Conservation (phyloP, 2,888 invertebrate species). For the Taenaris catops region DNA sequence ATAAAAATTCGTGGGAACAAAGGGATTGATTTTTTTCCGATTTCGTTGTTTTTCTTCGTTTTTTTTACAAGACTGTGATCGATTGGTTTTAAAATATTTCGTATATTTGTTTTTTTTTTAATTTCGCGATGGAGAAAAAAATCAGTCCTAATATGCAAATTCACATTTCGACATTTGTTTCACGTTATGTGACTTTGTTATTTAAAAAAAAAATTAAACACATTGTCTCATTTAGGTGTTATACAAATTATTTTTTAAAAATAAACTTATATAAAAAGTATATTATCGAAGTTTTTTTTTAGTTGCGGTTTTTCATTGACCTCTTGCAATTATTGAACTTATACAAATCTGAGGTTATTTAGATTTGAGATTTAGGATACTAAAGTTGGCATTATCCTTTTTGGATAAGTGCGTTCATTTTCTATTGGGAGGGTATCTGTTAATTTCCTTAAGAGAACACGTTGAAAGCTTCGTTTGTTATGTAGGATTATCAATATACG, state of each 20-base stretch:
- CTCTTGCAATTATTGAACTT: no score
- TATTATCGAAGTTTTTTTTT: neutral
- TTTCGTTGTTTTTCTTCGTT: constrained; percentile 27
- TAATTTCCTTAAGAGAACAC: no score
- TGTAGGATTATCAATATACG: no score
- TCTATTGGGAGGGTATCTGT: no score
- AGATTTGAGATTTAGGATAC: no score
- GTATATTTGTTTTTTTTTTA: constrained; percentile 24
- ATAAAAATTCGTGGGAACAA: constrained; percentile 42
- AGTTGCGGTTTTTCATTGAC: neutral
- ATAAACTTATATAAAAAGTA: constrained; percentile 4
- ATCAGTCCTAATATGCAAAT: constrained; percentile 53
- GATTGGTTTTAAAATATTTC: constrained; percentile 25
- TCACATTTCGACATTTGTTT: constrained; percentile 71
- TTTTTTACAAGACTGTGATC: constrained; percentile 36
- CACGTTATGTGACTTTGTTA: constrained; percentile 60
- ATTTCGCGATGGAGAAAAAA: constrained; percentile 40
- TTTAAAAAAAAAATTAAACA: constrained; percentile 4
- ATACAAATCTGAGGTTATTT: no score
- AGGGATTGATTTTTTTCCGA: constrained; percentile 43
- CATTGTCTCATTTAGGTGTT: constrained; percentile 16
- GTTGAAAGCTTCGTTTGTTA: no score
- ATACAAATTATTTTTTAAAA: constrained; percentile 10
- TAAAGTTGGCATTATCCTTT: no score
- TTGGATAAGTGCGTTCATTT: no score